Conservation (phyloP, 2,113 vertebrate genomes). For the Apodemus sylvaticus region DNA sequence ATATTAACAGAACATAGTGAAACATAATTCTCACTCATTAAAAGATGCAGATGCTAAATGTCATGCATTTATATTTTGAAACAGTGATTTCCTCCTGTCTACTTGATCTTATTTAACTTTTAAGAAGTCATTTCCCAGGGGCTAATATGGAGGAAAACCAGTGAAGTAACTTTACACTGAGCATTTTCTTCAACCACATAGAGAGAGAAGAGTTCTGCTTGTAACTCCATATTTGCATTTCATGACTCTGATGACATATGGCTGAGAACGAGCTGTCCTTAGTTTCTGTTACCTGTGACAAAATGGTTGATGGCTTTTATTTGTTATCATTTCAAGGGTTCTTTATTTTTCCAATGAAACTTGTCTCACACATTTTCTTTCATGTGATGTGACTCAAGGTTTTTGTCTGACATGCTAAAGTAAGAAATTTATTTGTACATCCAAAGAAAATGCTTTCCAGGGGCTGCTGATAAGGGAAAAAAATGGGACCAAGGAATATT, state of each 20-base stretch:
- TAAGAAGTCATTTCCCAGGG: slow-evolving; percentile 53
- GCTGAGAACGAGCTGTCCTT: not conserved
- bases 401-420: not conserved
- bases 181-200: slow-evolving; percentile 13
- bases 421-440: not conserved
- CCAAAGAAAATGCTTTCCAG: not conserved
- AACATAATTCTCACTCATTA: slow-evolving; percentile 72
- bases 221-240: not conserved
- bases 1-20: slow-evolving; percentile 59
- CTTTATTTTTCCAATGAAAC: slow-evolving; percentile 2
- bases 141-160: slow-evolving; percentile 47
- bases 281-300: slow-evolving; percentile 21
- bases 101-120: slow-evolving; percentile 70
- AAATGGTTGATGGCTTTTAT: not conserved
- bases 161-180: slow-evolving; percentile 41
- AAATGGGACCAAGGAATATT: not conserved
- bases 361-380: slow-evolving; percentile 12
- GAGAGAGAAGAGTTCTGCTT: not conserved
- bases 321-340: slow-evolving; percentile 22
- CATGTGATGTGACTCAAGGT: not conserved
- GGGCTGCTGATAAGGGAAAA: not conserved
- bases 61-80: slow-evolving; percentile 76
- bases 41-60: slow-evolving; percentile 75
- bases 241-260: not conserved
- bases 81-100: slow-evolving; percentile 65